Conservation (phyloP, 1,140 invertebrate species). For the Pomacea maculata region DNA sequence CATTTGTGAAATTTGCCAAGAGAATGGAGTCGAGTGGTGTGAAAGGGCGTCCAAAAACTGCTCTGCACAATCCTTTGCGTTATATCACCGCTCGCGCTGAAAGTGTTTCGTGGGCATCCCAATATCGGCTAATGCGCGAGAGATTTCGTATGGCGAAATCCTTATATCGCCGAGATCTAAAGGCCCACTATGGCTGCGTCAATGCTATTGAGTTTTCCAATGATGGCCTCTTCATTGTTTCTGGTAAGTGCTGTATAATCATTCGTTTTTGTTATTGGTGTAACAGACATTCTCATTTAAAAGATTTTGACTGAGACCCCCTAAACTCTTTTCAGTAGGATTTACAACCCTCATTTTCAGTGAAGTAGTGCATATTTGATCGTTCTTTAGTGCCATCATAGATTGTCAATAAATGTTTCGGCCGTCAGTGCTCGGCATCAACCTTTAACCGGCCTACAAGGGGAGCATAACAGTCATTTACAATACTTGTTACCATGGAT, state of each 20-base stretch:
- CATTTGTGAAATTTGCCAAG: too few species aligned
- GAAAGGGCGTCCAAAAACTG: background rate
- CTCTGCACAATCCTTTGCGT: slow-evolving; percentile 1
- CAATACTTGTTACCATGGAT: too few species aligned
- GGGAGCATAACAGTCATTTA: too few species aligned
- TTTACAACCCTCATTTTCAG: too few species aligned
- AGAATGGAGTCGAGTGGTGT: background rate
- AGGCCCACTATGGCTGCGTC: slow-evolving; percentile 93
- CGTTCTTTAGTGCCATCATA: too few species aligned
- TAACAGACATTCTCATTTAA: background rate
- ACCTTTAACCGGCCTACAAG: too few species aligned
- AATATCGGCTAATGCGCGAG: slow-evolving; percentile 44
- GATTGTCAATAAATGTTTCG: too few species aligned
- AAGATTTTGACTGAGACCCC: too few species aligned
- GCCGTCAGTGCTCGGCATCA: too few species aligned
- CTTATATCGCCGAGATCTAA: slow-evolving; percentile 84
- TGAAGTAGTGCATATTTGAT: too few species aligned
- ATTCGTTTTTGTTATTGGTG: background rate
- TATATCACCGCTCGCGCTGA: slow-evolving; percentile 6
- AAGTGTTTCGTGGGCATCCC: slow-evolving; percentile 15
- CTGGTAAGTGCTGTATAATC: slow-evolving; percentile 72
- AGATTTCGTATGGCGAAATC: slow-evolving; percentile 65
- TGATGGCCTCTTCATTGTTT: slow-evolving; percentile 80
- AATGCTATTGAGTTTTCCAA: slow-evolving; percentile 95
- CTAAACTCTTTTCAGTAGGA: too few species aligned